These are phyloP conservation scores for Ferrisia virgata DNA, from an alignment of 2,888 invertebrate species.

Conservation along the genomic window DNA sequence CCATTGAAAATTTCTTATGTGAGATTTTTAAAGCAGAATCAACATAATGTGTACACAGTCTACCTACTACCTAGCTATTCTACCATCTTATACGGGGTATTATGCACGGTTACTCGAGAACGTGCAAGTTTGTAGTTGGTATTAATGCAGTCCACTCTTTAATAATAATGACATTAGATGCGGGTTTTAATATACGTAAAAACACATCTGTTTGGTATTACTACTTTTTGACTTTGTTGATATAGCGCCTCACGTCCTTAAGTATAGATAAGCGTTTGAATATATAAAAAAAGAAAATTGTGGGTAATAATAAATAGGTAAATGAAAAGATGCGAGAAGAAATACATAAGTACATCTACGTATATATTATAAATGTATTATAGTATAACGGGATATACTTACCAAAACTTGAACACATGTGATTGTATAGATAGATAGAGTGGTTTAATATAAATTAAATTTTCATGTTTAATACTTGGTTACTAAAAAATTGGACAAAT, in stretches of 20 bases:
- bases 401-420: not conserved
- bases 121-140: not conserved
- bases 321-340: not conserved
- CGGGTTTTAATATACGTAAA: constrained; percentile 10
- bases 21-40: not conserved
- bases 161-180: constrained; percentile 17
- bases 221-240: constrained; percentile 15
- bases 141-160: constrained; percentile 13
- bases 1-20: not conserved
- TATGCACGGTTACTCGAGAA: not conserved
- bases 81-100: not conserved
- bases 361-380: not conserved
- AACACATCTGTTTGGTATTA: constrained; percentile 14
- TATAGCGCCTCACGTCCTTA: not conserved
- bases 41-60: too few species aligned
- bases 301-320: too few species aligned
- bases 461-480: too few species aligned
- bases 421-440: too few species aligned
- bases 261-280: not conserved
- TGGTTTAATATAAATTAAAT: too few species aligned
- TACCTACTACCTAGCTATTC: not conserved
- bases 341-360: too few species aligned
- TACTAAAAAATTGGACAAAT: too few species aligned
- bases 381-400: not conserved
- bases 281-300: not conserved